These are phyloP conservation scores for Pipistrellus pipistrellus DNA, from an alignment of 2,797 vertebrate genomes.

Conservation along the genomic window DNA sequence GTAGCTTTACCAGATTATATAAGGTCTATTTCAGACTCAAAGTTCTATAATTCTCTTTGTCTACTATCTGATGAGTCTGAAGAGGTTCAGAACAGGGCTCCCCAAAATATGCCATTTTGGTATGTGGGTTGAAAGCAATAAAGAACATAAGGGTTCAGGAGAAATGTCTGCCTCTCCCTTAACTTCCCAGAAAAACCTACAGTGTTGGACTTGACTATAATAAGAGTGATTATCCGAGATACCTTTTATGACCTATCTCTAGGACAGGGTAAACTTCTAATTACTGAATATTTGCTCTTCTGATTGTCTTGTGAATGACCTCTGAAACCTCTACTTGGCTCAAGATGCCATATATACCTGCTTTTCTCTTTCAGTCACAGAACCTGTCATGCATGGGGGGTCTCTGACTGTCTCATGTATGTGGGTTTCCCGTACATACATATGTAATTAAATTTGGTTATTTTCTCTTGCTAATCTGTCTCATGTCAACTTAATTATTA, in stretches of 20 bases:
- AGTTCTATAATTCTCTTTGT: background rate
- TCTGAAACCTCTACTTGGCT: background rate
- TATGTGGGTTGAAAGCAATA: background rate
- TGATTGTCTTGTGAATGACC: background rate
- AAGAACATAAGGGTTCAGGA: background rate
- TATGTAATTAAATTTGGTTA: background rate
- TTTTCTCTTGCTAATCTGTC: background rate
- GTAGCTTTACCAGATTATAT: background rate
- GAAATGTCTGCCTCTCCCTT: background rate
- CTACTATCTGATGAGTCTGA: background rate
- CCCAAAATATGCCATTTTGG: background rate
- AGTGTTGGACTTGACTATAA: no score
- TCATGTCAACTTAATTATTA: background rate
- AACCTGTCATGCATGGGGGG: background rate
- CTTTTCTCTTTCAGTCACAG: background rate
- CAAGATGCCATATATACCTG: background rate
- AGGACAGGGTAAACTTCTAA: background rate
- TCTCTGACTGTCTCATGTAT: background rate
- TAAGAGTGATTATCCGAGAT: background rate
- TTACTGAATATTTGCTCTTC: background rate
- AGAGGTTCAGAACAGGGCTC: background rate
- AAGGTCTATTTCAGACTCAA: background rate
- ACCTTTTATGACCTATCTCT: background rate
- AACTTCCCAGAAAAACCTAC: background rate
- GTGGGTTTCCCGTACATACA: background rate